Percentiles rank a stretch among this genome's conserved stretches.
phyloP scores from a whole-genome alignment of 2,888 invertebrate genomes.

The Diaprepes abbreviatus region DNA sequence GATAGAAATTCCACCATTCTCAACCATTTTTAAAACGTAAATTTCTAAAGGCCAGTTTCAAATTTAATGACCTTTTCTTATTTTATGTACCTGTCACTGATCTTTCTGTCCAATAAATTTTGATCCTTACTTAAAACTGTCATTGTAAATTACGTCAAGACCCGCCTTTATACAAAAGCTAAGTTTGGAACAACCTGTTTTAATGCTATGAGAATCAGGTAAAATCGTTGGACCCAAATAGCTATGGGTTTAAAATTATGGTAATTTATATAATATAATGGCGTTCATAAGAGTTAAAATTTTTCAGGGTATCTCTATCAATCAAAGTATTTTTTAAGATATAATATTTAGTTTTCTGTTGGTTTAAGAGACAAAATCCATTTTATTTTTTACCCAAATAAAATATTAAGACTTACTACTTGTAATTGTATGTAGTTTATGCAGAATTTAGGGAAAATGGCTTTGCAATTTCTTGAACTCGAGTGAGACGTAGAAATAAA shows the following conservation, averaged over 20 bases:
- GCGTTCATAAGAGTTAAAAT: too few relatives aligned
- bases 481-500: too few relatives aligned
- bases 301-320: too few relatives aligned
- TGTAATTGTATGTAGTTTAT: too few relatives aligned
- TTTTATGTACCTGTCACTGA: constrained; percentile 41
- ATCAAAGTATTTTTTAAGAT: too few relatives aligned
- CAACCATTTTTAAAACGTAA: constrained; percentile 26
- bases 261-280: not conserved
- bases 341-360: too few relatives aligned
- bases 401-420: too few relatives aligned
- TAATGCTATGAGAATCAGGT: constrained; percentile 5
- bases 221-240: constrained; percentile 4
- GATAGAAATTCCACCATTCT: not conserved
- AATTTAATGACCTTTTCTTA: constrained; percentile 33
- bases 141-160: constrained; percentile 39
- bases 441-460: too few relatives aligned
- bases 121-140: constrained; percentile 37
- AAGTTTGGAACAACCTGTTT: constrained; percentile 12
- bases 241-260: not conserved
- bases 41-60: constrained; percentile 22
- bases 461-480: too few relatives aligned
- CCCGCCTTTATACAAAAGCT: constrained; percentile 27
- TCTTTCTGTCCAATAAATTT: constrained; percentile 39
- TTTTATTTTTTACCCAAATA: too few relatives aligned
- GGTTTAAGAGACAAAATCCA: too few relatives aligned